These are phyloP conservation scores for Catharus bicknelli DNA, from an alignment of 2,113 vertebrate species.

Conservation along the genomic window DNA sequence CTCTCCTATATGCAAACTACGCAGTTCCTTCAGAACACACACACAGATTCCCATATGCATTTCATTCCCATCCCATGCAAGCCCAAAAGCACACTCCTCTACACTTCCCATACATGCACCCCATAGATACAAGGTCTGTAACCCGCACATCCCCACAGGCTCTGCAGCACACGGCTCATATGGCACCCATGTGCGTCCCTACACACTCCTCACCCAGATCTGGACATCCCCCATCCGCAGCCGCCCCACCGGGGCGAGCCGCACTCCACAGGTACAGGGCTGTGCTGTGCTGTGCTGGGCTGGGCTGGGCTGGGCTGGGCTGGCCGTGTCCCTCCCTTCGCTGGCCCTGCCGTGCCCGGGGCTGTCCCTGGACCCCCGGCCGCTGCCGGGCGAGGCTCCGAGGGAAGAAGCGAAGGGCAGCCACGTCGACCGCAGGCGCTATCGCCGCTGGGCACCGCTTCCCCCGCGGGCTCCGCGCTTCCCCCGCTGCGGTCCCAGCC, in stretches of 20 bases:
- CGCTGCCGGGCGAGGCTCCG: not conserved
- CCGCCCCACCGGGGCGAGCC: not conserved
- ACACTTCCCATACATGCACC: not conserved
- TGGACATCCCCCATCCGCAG: rapidly evolving
- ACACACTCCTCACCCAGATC: not conserved
- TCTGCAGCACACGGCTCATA: rapidly evolving
- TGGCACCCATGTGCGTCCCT: rapidly evolving
- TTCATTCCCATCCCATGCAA: not conserved
- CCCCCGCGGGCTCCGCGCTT: not conserved
- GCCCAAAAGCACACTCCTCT: not conserved
- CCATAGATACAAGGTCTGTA: not conserved
- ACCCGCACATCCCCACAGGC: rapidly evolving
- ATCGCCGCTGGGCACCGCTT: conserved; percentile 21
- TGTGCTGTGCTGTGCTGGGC: not conserved
- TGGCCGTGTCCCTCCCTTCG: not conserved
- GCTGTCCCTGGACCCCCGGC: not conserved
- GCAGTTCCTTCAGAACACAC: not conserved
- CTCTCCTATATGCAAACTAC: rapidly evolving
- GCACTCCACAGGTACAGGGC: not conserved
- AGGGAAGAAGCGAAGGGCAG: too few species aligned
- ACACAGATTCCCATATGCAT: not conserved
- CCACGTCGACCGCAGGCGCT: not conserved
- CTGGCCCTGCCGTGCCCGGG: rapidly evolving
- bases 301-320: too few species aligned
- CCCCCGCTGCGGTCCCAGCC: not conserved